Evolutionary conservation across 2,113 vertebrate species (phyloP).

Genomic region (Entelurus aequoreus): DNA sequence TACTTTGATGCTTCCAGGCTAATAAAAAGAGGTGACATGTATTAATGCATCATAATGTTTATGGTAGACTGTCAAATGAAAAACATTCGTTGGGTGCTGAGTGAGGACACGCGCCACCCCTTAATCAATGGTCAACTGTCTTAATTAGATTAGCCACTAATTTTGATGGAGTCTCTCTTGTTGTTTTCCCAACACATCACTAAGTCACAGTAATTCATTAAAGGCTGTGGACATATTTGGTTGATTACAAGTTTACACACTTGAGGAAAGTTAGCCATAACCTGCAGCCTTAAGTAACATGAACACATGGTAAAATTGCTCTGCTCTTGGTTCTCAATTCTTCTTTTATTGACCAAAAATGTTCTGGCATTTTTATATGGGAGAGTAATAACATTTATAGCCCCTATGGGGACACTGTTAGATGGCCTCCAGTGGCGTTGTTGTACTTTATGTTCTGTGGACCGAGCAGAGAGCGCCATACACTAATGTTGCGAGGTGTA

Average conservation of each 20-base stretch:
- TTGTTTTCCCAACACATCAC: constrained; percentile 2
- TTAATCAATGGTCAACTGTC: constrained; percentile 21
- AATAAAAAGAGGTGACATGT: constrained; percentile 27
- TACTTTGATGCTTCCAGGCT: constrained; percentile 10
- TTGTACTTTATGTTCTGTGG: constrained; percentile 36
- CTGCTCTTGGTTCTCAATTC: constrained; percentile 21
- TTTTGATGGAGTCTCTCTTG: constrained; percentile 16
- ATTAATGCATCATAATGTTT: constrained; percentile 27
- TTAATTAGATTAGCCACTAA: constrained; percentile 25
- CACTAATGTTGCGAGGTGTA: constrained; percentile 11
- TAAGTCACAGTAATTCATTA: constrained; percentile 20
- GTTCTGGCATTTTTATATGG: constrained; percentile 36
- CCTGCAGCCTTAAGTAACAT: constrained; percentile 1
- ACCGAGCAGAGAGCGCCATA: constrained; percentile 17
- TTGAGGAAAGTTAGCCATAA: constrained; percentile 9
- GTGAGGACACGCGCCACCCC: constrained; percentile 21
- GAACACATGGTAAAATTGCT: not conserved
- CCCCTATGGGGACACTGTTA: not conserved
- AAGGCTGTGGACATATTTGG: not conserved
- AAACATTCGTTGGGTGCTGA: constrained; percentile 18
- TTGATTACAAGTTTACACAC: too few species aligned
- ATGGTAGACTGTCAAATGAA: constrained; percentile 16
- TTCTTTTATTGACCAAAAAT: constrained; percentile 31
- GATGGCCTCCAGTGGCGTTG: constrained; percentile 27
- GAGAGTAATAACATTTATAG: constrained; percentile 38